Conservation (phyloP, 2,797 vertebrate genomes). For the Spinibarbus caldwelli region DNA sequence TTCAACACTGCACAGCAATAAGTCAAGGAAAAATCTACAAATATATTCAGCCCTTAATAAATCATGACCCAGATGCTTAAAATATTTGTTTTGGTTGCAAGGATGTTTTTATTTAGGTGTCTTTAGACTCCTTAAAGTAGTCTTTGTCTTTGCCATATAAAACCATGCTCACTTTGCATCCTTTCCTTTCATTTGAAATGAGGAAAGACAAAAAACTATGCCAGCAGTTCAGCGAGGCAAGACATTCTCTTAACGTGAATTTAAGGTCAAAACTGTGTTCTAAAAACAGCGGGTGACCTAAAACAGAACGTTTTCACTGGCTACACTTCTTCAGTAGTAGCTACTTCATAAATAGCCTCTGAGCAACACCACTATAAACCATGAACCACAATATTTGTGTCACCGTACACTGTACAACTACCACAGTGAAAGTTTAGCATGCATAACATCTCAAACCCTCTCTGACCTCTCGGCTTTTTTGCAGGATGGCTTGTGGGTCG, state of each 20-base stretch:
- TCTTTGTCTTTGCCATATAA: conserved; percentile 29
- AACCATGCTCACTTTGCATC: conserved; percentile 20
- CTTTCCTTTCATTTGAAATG: conserved; percentile 30
- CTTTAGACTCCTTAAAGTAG: background rate
- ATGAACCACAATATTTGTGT: background rate
- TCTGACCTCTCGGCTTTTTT: background rate
- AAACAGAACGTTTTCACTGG: conserved; percentile 39
- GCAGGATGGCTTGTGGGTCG: conserved; percentile 5
- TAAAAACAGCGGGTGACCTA: conserved; percentile 53
- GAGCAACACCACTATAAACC: background rate
- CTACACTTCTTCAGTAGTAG: background rate
- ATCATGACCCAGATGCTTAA: background rate
- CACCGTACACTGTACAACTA: background rate
- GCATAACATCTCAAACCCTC: too few relatives aligned
- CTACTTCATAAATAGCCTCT: conserved; percentile 11
- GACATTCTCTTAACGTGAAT: conserved; percentile 39
- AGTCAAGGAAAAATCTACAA: background rate
- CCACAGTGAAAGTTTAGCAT: background rate
- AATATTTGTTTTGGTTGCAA: background rate
- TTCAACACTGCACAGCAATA: background rate
- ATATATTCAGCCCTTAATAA: background rate
- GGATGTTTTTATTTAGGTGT: background rate
- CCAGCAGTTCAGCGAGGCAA: conserved; percentile 38
- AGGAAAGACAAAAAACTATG: conserved; percentile 49
- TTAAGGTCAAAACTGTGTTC: conserved; percentile 47